These are phyloP conservation scores for Augochlora pura DNA, from an alignment of 1,140 invertebrate species.

Conservation along the genomic window DNA sequence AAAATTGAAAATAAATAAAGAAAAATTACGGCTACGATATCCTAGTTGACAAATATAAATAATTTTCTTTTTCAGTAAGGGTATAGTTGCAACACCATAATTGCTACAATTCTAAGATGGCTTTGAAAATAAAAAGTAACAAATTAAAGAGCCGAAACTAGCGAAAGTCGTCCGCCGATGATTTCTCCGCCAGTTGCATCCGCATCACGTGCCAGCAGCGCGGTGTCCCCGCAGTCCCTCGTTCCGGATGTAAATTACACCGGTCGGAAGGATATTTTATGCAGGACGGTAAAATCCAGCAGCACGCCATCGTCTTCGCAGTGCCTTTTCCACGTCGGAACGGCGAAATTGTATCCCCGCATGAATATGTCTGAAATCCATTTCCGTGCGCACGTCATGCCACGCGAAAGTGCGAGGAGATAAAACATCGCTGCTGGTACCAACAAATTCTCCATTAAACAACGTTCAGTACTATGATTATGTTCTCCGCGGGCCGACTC, in stretches of 20 bases:
- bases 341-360: constrained; percentile 2
- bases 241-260: constrained; percentile 27
- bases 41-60: no score
- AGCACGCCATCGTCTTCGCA: not conserved
- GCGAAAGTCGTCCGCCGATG: not conserved
- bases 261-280: constrained; percentile 10
- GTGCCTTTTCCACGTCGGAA: not conserved
- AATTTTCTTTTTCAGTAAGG: no score
- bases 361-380: not conserved
- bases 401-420: not conserved
- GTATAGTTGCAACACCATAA: no score
- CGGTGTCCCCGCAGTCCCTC: not conserved
- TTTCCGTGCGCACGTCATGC: not conserved
- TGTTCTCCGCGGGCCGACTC: no score
- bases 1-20: no score
- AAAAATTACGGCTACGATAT: no score
- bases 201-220: not conserved
- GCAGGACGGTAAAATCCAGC: constrained; percentile 3
- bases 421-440: not conserved
- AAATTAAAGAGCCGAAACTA: not conserved
- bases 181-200: not conserved
- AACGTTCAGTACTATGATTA: no score
- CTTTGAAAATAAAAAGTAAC: no score
- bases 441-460: not conserved
- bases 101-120: no score